These are phyloP conservation scores for Archaeoteleia sp. DNA, from an alignment of 2,888 invertebrate species.

Conservation along the genomic window DNA sequence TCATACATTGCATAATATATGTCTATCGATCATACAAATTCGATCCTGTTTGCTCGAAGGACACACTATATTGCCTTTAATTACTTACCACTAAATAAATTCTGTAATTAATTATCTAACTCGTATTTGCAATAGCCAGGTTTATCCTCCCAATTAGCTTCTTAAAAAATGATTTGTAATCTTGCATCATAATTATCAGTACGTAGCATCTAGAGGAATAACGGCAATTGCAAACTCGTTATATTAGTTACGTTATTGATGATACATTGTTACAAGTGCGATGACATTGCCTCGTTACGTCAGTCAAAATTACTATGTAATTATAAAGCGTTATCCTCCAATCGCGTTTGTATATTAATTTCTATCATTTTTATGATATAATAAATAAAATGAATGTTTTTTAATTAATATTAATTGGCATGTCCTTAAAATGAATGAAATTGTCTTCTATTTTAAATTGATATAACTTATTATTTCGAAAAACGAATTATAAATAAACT, in stretches of 20 bases:
- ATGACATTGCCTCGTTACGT: conserved; percentile 31
- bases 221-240: conserved; percentile 17
- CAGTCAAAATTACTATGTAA: conserved; percentile 2
- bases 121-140: conserved; percentile 36
- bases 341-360: not conserved
- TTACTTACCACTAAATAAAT: conserved; percentile 45
- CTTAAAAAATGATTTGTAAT: conserved; percentile 21
- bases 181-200: conserved; percentile 1
- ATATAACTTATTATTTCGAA: no score
- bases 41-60: conserved; percentile 49
- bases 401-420: no score
- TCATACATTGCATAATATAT: conserved; percentile 36
- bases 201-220: conserved; percentile 17
- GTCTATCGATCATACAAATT: conserved; percentile 46
- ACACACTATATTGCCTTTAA: conserved; percentile 49
- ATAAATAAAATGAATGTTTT: not conserved
- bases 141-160: conserved; percentile 25
- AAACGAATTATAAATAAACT: conserved; percentile 3
- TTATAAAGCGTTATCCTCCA: conserved; percentile 1
- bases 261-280: conserved; percentile 28
- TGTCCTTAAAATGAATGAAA: no score
- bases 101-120: conserved; percentile 44
- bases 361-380: not conserved
- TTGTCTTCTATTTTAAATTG: no score
- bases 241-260: conserved; percentile 16